Base-by-base conservation (phyloP, 2,113 vertebrate species). In the Menura novaehollandiae region DNA sequence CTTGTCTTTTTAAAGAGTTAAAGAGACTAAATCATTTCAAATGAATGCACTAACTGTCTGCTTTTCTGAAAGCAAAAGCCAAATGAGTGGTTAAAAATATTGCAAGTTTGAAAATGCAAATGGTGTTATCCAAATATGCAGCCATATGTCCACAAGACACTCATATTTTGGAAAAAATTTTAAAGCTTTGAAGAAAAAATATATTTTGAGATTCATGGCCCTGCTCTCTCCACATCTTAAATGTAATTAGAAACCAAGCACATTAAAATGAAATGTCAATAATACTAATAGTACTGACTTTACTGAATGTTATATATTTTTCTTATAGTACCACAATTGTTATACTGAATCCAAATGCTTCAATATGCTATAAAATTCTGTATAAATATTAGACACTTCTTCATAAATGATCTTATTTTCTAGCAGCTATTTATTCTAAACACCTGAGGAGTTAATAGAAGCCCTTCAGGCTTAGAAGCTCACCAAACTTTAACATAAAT, bases 101-200 rank as follows among this genome's bases (percentile, higher is more conserved):
- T 97, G 96, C 97, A 97, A 98, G 97, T 98, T 98, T 98, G 97
- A 98, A 98, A 98, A 98, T 98, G 98, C 98, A 98, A 98, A 98
- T 98, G 96, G 97, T 98, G 98, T 98, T 98, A 98, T 98, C 98
- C 98, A 98, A 98, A 98, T 98, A 98, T 97, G 97, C 98, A 98
- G 97, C 98, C 98, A 98, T 98, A 98, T 98, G 98, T 98, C 98
- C 98, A 97, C 97, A 98, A 98, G 98, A 98, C 96, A 98, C 97
- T 97, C 97, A 97, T 96, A 97, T 97, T 95, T 95, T 84, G 66
- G 85, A 96, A 97, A 96, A 97, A 97, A 85, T 97, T 98, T 98
- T 98, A 98, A 98, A 97, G 97, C 97, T 97, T 97, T 97, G 93
- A 96, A 98, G 94, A 94, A 98, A 96, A 97, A 98, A 96, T 98